Base-by-base conservation (phyloP, 2,888 invertebrate genomes). In the Tribolium freemani region DNA sequence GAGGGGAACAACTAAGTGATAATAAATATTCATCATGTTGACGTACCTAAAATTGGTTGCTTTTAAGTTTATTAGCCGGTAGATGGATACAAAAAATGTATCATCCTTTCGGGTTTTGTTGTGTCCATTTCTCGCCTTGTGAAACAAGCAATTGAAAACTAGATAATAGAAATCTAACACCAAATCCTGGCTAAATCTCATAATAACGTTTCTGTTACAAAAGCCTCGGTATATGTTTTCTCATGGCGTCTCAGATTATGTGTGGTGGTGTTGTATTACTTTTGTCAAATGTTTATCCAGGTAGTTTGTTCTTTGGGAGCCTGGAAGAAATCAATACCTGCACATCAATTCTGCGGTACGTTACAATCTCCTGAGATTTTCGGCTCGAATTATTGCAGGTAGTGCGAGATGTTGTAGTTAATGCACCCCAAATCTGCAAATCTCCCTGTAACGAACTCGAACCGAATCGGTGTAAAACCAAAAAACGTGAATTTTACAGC, bases 401-500 rank as follows among this genome's bases (percentile, higher is more conserved):
- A 44, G 57, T 51, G 50, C 13, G 51, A 63, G 51, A 63, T 48
- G 45, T 45, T 60, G 63, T 63, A 50, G 11, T 9, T 45, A 64
- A 64, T 54, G 54, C 44, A 21, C 21, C 44, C 11, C 16, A 21
- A 16, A 54, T 26, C 30, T 30, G 13, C 44, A 60, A 46, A 60
- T 60, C 60, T 63, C 63, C 63, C 10, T n/a, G 63, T 31, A 63
- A 50, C 63, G 31, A 63, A 51, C 38, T 45, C 45, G 8, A 10
- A 13, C 16, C 4, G 56, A 31, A 56, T 57, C 13, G 56, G 48
- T 5, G 48, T 9, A 63, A 63, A 63, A 51, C 48, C 38, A 63
- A 50, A 50, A 63, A 50, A n/a, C 63, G 13, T 51, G 63, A 63
- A 51, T 63, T 63, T 63, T 63, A 51, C 50, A 63, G 63, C 10